phyloP scores from a whole-genome alignment of 2,888 invertebrate species.

The Nezara viridula region DNA sequence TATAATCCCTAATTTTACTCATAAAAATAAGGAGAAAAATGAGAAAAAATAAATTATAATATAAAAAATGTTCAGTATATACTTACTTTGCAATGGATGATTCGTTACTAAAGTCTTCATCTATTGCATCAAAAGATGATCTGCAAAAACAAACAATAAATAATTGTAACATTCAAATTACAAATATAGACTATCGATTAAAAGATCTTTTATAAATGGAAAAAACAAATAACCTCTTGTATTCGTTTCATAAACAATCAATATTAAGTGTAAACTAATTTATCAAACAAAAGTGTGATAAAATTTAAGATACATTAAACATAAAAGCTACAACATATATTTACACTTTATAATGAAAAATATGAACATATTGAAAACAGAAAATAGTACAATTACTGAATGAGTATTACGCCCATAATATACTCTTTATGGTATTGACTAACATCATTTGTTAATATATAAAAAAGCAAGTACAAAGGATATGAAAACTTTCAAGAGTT shows the following conservation, averaged over 20 bases:
- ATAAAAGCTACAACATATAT: too few species aligned
- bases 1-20: neutral
- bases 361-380: too few species aligned
- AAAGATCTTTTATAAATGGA: neutral
- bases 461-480: too few species aligned
- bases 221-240: neutral
- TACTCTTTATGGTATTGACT: too few species aligned
- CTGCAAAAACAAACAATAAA: neutral
- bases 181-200: neutral
- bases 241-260: neutral
- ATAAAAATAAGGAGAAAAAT: neutral
- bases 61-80: neutral
- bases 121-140: constrained; percentile 31
- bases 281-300: neutral
- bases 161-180: neutral
- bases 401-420: too few species aligned
- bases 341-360: too few species aligned
- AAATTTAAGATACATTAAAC: neutral
- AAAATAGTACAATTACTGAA: too few species aligned
- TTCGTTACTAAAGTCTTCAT: neutral
- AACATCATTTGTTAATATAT: too few species aligned
- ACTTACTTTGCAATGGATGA: constrained; percentile 45
- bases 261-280: neutral
- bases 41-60: neutral
- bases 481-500: too few species aligned